These are phyloP conservation scores for Pontoporia blainvillei DNA, from an alignment of 2,113 vertebrate genomes.

Conservation along the genomic window DNA sequence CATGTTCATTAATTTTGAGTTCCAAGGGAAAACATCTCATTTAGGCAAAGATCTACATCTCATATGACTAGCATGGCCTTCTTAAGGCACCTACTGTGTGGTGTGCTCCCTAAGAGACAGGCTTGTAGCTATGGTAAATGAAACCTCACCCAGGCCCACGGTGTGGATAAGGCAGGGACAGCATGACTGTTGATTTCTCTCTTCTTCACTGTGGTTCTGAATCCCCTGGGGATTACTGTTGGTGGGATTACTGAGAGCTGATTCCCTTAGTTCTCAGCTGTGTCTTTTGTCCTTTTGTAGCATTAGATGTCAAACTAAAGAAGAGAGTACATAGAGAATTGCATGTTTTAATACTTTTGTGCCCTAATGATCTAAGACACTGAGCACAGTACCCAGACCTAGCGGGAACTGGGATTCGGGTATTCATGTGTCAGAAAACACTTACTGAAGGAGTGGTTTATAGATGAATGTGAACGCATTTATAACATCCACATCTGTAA, in stretches of 20 bases:
- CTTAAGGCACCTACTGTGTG: background rate
- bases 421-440: background rate
- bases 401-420: background rate
- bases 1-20: slow-evolving; percentile 45
- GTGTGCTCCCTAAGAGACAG: background rate
- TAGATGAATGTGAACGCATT: background rate
- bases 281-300: background rate
- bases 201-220: background rate
- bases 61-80: background rate
- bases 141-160: background rate
- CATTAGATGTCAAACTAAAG: background rate
- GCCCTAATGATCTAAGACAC: background rate
- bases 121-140: slow-evolving; percentile 53
- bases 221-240: background rate
- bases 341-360: background rate
- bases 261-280: background rate
- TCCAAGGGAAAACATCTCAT: background rate
- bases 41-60: background rate
- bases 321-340: background rate
- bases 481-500: background rate
- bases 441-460: background rate
- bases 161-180: background rate
- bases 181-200: background rate
- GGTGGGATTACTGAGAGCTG: background rate
- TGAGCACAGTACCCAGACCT: background rate